phyloP scores from a whole-genome alignment of 2,113 vertebrate genomes.

The Rhinichthys klamathensis region DNA sequence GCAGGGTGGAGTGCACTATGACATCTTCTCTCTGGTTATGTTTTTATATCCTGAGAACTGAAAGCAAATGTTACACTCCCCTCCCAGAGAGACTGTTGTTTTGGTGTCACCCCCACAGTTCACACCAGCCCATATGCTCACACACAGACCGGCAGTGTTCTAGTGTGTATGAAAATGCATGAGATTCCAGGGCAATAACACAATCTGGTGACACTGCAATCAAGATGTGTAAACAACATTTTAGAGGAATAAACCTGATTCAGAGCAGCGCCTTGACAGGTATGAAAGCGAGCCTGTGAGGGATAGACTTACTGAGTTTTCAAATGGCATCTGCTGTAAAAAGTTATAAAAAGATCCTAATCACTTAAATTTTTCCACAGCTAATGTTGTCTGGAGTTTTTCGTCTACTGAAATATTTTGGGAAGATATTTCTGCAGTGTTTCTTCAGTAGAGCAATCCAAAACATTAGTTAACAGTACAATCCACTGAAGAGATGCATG shows the following conservation, averaged over 20 bases:
- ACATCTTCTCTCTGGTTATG: constrained; percentile 5
- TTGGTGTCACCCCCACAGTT: background rate
- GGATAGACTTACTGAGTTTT: too few species aligned
- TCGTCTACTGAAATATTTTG: too few species aligned
- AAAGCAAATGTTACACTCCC: constrained; percentile 1
- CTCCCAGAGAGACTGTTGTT: background rate
- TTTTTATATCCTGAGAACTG: background rate
- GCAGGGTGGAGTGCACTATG: background rate
- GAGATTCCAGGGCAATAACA: background rate
- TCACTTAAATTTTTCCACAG: too few species aligned
- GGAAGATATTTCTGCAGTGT: too few species aligned
- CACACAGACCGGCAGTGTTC: background rate
- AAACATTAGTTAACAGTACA: too few species aligned
- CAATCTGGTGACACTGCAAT: background rate
- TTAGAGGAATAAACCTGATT: background rate
- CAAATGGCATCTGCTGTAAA: too few species aligned
- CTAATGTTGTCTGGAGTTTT: too few species aligned
- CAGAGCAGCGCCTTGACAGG: too few species aligned
- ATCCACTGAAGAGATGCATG: too few species aligned
- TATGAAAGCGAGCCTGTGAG: too few species aligned
- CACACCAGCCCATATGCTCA: background rate
- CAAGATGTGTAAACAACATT: background rate
- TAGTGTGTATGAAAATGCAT: background rate
- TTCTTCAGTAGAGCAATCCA: too few species aligned
- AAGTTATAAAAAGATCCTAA: too few species aligned